phyloP scores from a whole-genome alignment of 2,888 invertebrate species.

The Lithophane socia region DNA sequence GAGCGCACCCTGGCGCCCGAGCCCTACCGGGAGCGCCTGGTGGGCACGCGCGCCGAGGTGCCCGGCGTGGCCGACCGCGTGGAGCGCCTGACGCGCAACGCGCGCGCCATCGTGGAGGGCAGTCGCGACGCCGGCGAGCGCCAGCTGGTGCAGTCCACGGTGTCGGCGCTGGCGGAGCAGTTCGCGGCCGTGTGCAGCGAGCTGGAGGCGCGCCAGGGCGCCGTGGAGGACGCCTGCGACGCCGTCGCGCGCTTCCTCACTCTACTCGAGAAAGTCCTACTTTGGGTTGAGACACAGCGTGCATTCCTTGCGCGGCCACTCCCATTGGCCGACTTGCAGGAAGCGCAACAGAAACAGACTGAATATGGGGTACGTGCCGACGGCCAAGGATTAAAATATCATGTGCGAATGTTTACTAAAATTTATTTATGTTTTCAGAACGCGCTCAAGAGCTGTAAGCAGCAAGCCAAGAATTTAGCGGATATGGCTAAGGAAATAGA shows the following conservation, averaged over 20 bases:
- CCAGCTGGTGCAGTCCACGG: conserved; percentile 93
- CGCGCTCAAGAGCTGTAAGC: conserved; percentile 97
- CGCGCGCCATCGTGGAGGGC: conserved; percentile 94
- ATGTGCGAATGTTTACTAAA: conserved; percentile 29
- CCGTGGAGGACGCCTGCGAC: conserved; percentile 96
- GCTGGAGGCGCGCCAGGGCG: conserved; percentile 95
- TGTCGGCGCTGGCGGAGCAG: conserved; percentile 94
- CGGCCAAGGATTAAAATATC: background rate
- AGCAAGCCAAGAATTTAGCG: conserved; percentile 95
- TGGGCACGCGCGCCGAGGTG: conserved; percentile 94
- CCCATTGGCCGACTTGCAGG: conserved; percentile 94
- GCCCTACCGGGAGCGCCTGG: conserved; percentile 94
- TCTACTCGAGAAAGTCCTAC: conserved; percentile 94
- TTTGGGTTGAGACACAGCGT: conserved; percentile 96
- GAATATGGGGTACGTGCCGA: conserved; percentile 94
- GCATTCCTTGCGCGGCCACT: conserved; percentile 95
- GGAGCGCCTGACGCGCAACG: conserved; percentile 94
- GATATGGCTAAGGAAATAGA: conserved; percentile 98
- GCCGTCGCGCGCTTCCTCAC: conserved; percentile 96
- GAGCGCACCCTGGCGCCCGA: conserved; percentile 95
- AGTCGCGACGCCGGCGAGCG: conserved; percentile 95
- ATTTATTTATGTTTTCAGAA: conserved; percentile 89
- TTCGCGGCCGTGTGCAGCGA: conserved; percentile 94
- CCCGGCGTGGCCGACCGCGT: conserved; percentile 93
- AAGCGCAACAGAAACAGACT: conserved; percentile 95